Base-by-base conservation (phyloP, 92 coral and sea anemone species). In the Umimayanthus kanabou region DNA sequence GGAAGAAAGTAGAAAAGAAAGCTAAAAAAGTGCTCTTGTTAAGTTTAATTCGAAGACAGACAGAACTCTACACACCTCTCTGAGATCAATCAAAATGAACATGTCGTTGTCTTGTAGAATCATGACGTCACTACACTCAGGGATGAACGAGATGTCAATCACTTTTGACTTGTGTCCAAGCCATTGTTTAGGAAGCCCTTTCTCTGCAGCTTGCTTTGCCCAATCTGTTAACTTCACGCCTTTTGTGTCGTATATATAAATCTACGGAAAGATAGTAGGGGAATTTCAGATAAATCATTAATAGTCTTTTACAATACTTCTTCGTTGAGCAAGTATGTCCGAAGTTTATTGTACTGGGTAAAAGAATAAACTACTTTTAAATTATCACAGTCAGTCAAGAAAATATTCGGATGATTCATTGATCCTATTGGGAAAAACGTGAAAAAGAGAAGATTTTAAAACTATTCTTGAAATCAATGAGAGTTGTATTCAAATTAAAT, bases 111-210 rank as follows among this genome's bases (percentile, higher is more conserved):
- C 92, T 30, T 93, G 96, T 26, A 97, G 89, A 55, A 95, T 50
- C 98, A 97, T 89, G 11, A 89, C 47, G 61, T 94, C 95, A 55
- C 85, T 88, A 67, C 89, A 87, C 11, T 69, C 26, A 6, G 96
- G 98, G 86, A 90, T 90, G 85, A 97, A 97, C 73, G 91, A 84
- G 77, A 97, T 90, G 82, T 43, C 87, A 28, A 94, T 84, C 30
- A 97, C 93, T 90, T 97, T 95, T 29, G 80, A 72, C 58, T 73
- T 90, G 28, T 76, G 90, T 61, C 26, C 58, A 14, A 82, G 91
- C 99, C 99, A 97, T 66, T 97, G 94, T 39, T 73, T 89, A 3
- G 99, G 99, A 28, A 95, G 90, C 14, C 98, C 98, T 14, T 84
- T 86, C 49, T 87, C 86, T 10, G 84, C 73, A 4, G 92, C 98